Percentiles rank a stretch among this genome's conserved stretches.
Conservation (phyloP, 2,113 vertebrate genomes). For the Salvelinus alpinus region DNA sequence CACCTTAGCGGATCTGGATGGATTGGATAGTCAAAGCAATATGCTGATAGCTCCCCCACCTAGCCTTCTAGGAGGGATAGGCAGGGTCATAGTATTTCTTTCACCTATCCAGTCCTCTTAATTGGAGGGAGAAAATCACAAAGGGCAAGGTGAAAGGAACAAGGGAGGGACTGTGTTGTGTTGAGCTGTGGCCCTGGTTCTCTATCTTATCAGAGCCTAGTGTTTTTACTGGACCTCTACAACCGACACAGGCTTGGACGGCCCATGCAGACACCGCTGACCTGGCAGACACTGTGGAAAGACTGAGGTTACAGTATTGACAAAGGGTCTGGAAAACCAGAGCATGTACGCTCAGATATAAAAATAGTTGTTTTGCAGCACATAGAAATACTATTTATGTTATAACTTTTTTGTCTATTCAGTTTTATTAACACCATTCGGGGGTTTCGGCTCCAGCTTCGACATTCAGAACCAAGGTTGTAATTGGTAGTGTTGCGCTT, state of each 20-base stretch:
- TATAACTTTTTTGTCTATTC: background rate
- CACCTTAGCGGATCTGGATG: background rate
- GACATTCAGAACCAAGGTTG: conserved; percentile 11
- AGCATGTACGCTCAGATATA: background rate
- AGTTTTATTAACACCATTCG: conserved; percentile 15
- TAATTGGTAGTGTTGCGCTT: conserved; percentile 16
- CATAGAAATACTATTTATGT: background rate
- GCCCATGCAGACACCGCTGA: conserved; percentile 34
- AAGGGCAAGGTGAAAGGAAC: background rate
- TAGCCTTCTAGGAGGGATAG: background rate
- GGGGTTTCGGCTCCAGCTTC: conserved; percentile 16
- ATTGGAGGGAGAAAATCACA: background rate
- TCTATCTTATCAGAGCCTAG: conserved; percentile 53
- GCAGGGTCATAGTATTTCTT: background rate
- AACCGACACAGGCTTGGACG: conserved; percentile 27
- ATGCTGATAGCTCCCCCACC: background rate
- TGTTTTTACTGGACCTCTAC: conserved; percentile 46
- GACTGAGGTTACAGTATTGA: conserved; percentile 44
- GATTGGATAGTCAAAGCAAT: background rate
- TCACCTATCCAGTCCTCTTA: background rate
- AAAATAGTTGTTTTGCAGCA: conserved; percentile 9
- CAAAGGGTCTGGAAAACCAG: conserved; percentile 36
- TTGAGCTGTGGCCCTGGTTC: background rate
- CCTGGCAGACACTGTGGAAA: conserved; percentile 65
- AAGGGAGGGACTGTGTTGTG: background rate